A percentile compares a stretch with the other conserved stretches of the same genome.
Conservation (phyloP, 1,140 invertebrate species). For the Lepidurus arcticus region DNA sequence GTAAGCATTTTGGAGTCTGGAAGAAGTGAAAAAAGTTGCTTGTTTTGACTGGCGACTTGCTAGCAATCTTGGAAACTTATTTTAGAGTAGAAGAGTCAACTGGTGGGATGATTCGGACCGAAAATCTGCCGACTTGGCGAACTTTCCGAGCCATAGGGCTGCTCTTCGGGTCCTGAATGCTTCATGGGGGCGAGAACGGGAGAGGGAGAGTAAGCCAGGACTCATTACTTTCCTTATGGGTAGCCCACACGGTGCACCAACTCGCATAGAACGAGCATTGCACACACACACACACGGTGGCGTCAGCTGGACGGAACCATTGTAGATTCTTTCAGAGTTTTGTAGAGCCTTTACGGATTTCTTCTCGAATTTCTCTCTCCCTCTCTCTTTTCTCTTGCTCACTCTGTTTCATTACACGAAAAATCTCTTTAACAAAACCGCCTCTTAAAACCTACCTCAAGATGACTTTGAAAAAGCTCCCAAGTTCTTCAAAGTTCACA, state of each 20-base stretch:
- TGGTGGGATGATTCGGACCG: conserved; percentile 9
- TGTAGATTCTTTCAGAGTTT: not conserved
- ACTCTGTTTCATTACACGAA: not conserved
- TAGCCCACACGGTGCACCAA: not conserved
- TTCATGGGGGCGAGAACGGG: not conserved
- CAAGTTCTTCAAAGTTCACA: no score
- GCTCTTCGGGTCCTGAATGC: not conserved
- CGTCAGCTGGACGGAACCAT: conserved; percentile 13
- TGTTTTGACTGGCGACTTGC: no score
- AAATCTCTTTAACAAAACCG: no score
- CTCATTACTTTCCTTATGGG: conserved; percentile 19
- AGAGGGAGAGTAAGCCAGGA: not conserved
- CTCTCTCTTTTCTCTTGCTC: not conserved
- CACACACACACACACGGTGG: conserved; percentile 12
- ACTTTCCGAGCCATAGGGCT: not conserved
- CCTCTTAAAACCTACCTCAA: no score
- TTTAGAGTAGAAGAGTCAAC: conserved; percentile 1
- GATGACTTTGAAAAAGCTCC: no score
- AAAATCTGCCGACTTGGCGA: conserved; percentile 4
- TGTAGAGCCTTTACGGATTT: not conserved
- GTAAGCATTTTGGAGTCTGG: no score
- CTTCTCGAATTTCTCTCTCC: not conserved
- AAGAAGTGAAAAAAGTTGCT: no score
- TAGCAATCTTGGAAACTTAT: not conserved
- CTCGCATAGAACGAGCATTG: not conserved